phyloP scores from a whole-genome alignment of 1,140 invertebrate species.

The Thaumetopoea pityocampa region DNA sequence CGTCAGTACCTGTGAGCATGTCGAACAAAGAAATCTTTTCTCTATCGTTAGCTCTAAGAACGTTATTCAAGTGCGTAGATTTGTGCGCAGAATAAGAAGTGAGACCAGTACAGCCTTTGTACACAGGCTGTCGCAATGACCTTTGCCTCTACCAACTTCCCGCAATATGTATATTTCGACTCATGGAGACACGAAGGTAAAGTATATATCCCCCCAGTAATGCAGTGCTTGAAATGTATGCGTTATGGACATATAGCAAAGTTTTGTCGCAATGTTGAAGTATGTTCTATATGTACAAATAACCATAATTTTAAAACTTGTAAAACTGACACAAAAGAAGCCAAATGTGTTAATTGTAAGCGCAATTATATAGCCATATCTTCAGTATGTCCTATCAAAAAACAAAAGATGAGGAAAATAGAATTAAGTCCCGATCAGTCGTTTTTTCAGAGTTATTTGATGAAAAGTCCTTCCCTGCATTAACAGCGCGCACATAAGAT shows the following conservation, averaged over 20 bases:
- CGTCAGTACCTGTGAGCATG: too few species aligned
- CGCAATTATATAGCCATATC: constrained; percentile 1
- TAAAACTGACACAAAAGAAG: background rate
- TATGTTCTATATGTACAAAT: constrained; percentile 10
- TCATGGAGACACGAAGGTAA: constrained; percentile 6
- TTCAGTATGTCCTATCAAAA: constrained; percentile 34
- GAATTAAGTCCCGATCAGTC: too few species aligned
- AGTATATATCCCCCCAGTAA: constrained; percentile 11
- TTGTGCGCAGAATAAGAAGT: background rate
- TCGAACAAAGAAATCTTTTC: too few species aligned
- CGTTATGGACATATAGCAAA: constrained; percentile 11
- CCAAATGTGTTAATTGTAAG: background rate
- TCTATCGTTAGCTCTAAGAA: too few species aligned
- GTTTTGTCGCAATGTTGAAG: constrained; percentile 12
- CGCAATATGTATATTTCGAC: constrained; percentile 8
- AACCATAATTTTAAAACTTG: constrained; percentile 15
- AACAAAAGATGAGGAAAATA: too few species aligned
- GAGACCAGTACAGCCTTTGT: too few species aligned
- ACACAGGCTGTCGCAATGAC: constrained; percentile 14
- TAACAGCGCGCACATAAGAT: too few species aligned
- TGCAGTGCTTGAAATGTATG: constrained; percentile 11
- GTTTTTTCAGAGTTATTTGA: too few species aligned
- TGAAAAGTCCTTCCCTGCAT: too few species aligned
- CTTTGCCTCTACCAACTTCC: constrained; percentile 6
- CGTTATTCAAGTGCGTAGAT: background rate